phyloP scores from a whole-genome alignment of 2,797 vertebrate species.

The Oophaga sylvatica region DNA sequence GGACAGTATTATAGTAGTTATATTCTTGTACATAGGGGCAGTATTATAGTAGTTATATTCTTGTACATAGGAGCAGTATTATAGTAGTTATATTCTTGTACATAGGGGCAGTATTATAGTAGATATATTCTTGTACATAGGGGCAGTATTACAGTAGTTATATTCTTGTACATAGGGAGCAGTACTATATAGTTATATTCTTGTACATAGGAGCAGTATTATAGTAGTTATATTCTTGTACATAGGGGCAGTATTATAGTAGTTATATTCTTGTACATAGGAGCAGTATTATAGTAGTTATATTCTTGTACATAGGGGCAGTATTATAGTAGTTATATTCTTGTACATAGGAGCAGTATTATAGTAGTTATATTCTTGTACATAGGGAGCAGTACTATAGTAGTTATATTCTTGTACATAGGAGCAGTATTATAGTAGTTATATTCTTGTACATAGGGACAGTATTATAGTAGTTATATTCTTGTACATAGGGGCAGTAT shows the following conservation, averaged over 20 bases:
- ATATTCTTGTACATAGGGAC: no score
- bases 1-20: background rate
- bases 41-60: no score
- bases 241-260: no score
- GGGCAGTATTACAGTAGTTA: background rate
- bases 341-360: background rate
- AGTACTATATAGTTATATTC: no score
- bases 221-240: constrained; percentile 6
- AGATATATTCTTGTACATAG: background rate
- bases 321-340: no score
- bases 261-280: background rate
- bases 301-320: no score
- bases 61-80: background rate
- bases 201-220: background rate
- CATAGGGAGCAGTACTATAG: no score
- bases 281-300: background rate
- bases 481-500: background rate
- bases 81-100: constrained; percentile 6
- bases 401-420: background rate
- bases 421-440: background rate
- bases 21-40: no score
- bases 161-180: no score
- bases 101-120: no score
- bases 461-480: no score
- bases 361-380: constrained; percentile 6